These are phyloP conservation scores for Drosophila parvula DNA, from an alignment of 1,140 invertebrate species.

Conservation along the genomic window DNA sequence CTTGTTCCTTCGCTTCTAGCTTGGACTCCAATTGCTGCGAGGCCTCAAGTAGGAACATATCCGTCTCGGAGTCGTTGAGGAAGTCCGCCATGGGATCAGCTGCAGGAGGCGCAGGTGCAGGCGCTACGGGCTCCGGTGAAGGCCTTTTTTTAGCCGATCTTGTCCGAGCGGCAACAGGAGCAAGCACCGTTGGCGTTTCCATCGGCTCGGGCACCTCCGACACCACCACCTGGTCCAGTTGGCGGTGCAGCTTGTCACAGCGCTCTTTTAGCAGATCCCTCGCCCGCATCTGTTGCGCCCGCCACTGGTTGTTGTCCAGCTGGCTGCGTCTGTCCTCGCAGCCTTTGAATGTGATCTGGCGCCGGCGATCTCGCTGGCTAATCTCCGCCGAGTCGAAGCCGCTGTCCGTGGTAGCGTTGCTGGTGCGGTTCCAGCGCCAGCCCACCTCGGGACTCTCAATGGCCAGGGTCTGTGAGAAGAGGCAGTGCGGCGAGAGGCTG, in stretches of 20 bases:
- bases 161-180: constrained; percentile 11
- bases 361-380: constrained; percentile 39
- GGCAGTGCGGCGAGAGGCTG: constrained; percentile 65
- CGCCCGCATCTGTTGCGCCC: constrained; percentile 66
- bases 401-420: constrained; percentile 65
- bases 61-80: constrained; percentile 75
- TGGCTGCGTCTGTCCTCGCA: constrained; percentile 60
- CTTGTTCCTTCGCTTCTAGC: neutral
- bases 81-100: constrained; percentile 60
- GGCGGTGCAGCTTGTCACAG: constrained; percentile 66
- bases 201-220: constrained; percentile 17
- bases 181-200: neutral
- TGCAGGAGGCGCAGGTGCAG: neutral
- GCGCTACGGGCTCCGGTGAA: neutral
- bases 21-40: constrained; percentile 75
- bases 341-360: constrained; percentile 55
- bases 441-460: constrained; percentile 76
- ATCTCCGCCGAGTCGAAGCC: constrained; percentile 72
- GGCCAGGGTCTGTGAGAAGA: constrained; percentile 73
- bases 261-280: constrained; percentile 70
- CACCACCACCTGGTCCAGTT: constrained; percentile 53
- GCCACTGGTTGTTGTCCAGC: constrained; percentile 58
- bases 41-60: constrained; percentile 72
- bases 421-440: constrained; percentile 72
- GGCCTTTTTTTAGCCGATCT: constrained; percentile 8